Evolutionary conservation across 2,888 invertebrate genomes (phyloP), one percentile per base, ranked within the genome.

Genomic region (Thymelicus sylvestris): DNA sequence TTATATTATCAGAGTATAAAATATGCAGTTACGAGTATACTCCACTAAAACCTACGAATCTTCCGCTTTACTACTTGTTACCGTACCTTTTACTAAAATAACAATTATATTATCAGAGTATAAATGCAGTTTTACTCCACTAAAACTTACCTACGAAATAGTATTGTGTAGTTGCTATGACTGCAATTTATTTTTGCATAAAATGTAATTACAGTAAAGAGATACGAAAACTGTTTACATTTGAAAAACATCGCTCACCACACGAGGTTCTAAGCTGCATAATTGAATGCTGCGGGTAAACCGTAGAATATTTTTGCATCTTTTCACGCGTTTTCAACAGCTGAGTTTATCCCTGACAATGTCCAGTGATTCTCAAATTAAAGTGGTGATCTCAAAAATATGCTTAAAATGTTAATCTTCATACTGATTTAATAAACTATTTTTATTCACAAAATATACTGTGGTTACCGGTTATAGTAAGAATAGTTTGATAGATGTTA

Each of bases 261-360:
- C 62, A 31, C 62, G 47, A 63, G 31, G 31, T 48, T 63, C 62
- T 63, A 47, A 63, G 31, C 62, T 48, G 47, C 39, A 50, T 50
- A 61, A 62, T 24, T 62, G 62, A 55, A 68, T 55, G 60, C 61
- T 61, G 52, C 67, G 44, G 31, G 41, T 52, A 67, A 67, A 62
- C 55, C 61, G 62, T 41, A 52, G 50, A 41, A 62, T 48, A 67
- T 55, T 67, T 62, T 50, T 62, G 50, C 67, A 67, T 67, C 50
- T 41, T 39, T 61, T 60, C 41, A 60, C 67, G 19, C 62, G 62
- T 39, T 62, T 62, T 52, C 52, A 68, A 44, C 52, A n/a, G 50
- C 50, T 15, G 12, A 41, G 67, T 50, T 60, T 67, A 67, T 67
- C 50, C 62, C 52, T 52, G 41, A 50, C 24, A 60, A 61, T 24